phyloP scores from a whole-genome alignment of 2,113 vertebrate genomes.

The Entelurus aequoreus region DNA sequence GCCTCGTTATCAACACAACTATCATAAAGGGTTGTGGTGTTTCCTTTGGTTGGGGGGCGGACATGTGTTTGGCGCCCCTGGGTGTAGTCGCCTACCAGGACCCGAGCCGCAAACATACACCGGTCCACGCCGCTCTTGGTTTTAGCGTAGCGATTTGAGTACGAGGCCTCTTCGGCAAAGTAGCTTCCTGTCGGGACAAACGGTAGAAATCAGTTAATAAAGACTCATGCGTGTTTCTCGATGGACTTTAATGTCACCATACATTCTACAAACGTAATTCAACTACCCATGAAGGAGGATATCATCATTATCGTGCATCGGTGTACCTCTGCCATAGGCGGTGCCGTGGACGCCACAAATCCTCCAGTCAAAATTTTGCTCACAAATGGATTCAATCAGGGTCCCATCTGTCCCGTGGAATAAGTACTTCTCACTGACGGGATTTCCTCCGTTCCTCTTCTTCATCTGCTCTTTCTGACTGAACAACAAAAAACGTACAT shows the following conservation, averaged over 20 bases:
- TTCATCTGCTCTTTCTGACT: slow-evolving; percentile 82
- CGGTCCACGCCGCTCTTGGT: slow-evolving; percentile 7
- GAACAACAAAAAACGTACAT: slow-evolving; percentile 12
- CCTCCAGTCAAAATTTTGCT: slow-evolving; percentile 82
- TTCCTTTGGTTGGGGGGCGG: slow-evolving; percentile 42
- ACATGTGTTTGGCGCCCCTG: slow-evolving; percentile 26
- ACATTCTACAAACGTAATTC: background rate
- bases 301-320: background rate
- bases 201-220: background rate
- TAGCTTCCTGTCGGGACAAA: slow-evolving; percentile 63
- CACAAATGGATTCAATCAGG: slow-evolving; percentile 66
- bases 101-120: slow-evolving; percentile 61
- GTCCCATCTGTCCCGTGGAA: slow-evolving; percentile 72
- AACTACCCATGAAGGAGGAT: too few species aligned
- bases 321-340: slow-evolving; percentile 74
- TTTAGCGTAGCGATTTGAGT: slow-evolving; percentile 47
- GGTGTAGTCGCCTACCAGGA: slow-evolving; percentile 59
- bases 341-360: slow-evolving; percentile 75
- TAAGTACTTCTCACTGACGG: slow-evolving; percentile 63
- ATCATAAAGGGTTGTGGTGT: slow-evolving; percentile 51
- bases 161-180: slow-evolving; percentile 68
- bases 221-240: background rate
- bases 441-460: slow-evolving; percentile 55
- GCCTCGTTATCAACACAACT: slow-evolving; percentile 55
- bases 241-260: background rate